These are phyloP conservation scores for Apotomis capreana DNA, from an alignment of 2,888 invertebrate species.

Conservation along the genomic window DNA sequence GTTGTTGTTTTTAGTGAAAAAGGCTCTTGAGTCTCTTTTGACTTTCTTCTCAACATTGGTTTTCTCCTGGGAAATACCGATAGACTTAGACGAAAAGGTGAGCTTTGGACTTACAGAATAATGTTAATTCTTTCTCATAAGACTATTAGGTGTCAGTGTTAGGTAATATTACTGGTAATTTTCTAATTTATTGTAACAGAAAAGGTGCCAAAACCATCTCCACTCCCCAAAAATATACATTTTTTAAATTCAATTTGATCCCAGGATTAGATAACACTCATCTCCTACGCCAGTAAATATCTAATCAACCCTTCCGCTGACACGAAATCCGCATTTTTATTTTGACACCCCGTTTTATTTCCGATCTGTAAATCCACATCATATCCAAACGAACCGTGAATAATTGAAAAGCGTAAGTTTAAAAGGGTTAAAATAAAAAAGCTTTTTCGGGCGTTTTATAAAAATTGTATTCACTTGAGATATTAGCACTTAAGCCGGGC, in stretches of 20 bases:
- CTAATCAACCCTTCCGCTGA: constrained; percentile 4
- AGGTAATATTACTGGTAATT: no score
- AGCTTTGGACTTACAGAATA: no score
- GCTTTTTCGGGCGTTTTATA: constrained; percentile 8
- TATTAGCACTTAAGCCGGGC: constrained; percentile 9
- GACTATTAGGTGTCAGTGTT: no score
- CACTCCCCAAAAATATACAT: constrained; percentile 3
- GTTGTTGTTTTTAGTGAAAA: no score
- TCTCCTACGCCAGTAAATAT: constrained; percentile 13
- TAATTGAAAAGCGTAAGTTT: constrained; percentile 12
- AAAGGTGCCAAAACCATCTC: neutral
- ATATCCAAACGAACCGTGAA: constrained; percentile 17
- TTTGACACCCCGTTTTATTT: constrained; percentile 1
- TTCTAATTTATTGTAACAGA: neutral
- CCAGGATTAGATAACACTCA: constrained; percentile 10
- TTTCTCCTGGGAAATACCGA: no score
- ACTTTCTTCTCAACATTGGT: no score
- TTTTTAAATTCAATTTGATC: constrained; percentile 12
- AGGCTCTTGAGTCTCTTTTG: no score
- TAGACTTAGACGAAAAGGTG: no score
- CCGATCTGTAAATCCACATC: constrained; percentile 1
- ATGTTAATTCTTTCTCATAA: no score
- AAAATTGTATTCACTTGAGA: constrained; percentile 22
- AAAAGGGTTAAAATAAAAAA: constrained; percentile 17
- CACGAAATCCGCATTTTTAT: neutral